Evolutionary conservation across 2,888 invertebrate genomes (phyloP).

Genomic region (Sycophila texana): DNA sequence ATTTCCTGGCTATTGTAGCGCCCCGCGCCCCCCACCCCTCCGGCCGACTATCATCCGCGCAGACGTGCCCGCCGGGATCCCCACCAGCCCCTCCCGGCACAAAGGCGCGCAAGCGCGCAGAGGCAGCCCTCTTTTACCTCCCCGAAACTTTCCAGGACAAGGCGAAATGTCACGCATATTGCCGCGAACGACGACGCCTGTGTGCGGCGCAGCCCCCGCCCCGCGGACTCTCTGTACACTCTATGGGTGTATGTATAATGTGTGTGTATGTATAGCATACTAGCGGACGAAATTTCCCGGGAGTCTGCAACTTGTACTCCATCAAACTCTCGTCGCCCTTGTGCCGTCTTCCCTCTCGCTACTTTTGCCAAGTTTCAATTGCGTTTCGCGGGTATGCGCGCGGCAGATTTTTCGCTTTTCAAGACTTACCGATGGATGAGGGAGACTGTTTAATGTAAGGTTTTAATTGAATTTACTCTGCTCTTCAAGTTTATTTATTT

Average conservation of each 20-base stretch:
- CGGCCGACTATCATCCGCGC: conserved; percentile 67
- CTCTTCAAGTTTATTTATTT: no score
- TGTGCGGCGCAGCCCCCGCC: conserved; percentile 36
- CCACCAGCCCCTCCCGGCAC: conserved; percentile 6
- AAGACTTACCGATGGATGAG: no score
- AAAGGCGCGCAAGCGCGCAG: conserved; percentile 30
- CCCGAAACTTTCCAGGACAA: conserved; percentile 61
- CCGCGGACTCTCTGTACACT: conserved; percentile 38
- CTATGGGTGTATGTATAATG: conserved; percentile 26
- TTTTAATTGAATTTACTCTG: no score
- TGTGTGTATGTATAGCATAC: not conserved
- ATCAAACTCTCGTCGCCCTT: conserved; percentile 23
- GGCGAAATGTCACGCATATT: conserved; percentile 63
- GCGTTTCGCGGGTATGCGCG: no score
- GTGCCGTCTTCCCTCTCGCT: conserved; percentile 18
- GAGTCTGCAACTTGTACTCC: conserved; percentile 21
- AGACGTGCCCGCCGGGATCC: conserved; percentile 67
- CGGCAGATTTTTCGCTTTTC: no score
- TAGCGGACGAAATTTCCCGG: conserved; percentile 13
- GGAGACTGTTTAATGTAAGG: no score
- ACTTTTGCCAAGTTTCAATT: no score
- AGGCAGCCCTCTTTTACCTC: conserved; percentile 55
- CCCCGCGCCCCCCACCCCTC: conserved; percentile 1
- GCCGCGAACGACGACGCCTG: conserved; percentile 1
- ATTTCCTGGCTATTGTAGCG: conserved; percentile 76